Conservation (phyloP, 2,888 invertebrate genomes). For the Keiferia lycopersicella region DNA sequence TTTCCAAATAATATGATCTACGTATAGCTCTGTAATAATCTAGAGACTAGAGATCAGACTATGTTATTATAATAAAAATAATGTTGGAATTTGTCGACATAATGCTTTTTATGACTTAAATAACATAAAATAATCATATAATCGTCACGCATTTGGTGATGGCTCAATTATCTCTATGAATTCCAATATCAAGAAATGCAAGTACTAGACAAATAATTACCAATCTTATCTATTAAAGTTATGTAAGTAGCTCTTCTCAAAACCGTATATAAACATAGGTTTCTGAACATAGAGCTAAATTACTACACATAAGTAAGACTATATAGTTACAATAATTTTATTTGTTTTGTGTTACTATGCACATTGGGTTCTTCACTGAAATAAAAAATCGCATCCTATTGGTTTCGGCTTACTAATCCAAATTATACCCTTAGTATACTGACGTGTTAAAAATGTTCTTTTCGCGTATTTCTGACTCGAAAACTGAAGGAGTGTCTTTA, state of each 20-base stretch:
- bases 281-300: not conserved
- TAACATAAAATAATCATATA: slow-evolving; percentile 3
- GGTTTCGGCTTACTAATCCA: slow-evolving; percentile 35
- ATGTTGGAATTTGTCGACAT: not conserved
- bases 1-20: too few relatives aligned
- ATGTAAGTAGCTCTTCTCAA: not conserved
- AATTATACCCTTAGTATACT: not conserved
- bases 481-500: too few relatives aligned
- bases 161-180: slow-evolving; percentile 7
- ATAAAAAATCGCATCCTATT: slow-evolving; percentile 29
- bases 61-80: not conserved
- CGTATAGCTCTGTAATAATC: too few relatives aligned
- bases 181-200: slow-evolving; percentile 6
- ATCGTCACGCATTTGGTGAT: slow-evolving; percentile 10
- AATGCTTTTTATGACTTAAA: not conserved
- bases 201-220: not conserved
- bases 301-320: too few relatives aligned
- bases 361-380: slow-evolving; percentile 47
- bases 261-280: not conserved
- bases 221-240: not conserved
- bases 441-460: too few relatives aligned
- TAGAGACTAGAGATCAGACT: too few relatives aligned
- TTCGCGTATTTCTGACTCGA: too few relatives aligned
- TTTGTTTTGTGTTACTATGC: slow-evolving; percentile 27
- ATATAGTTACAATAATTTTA: not conserved